These are phyloP conservation scores for Picathartes gymnocephalus DNA, from an alignment of 2,113 vertebrate species.

Conservation along the genomic window DNA sequence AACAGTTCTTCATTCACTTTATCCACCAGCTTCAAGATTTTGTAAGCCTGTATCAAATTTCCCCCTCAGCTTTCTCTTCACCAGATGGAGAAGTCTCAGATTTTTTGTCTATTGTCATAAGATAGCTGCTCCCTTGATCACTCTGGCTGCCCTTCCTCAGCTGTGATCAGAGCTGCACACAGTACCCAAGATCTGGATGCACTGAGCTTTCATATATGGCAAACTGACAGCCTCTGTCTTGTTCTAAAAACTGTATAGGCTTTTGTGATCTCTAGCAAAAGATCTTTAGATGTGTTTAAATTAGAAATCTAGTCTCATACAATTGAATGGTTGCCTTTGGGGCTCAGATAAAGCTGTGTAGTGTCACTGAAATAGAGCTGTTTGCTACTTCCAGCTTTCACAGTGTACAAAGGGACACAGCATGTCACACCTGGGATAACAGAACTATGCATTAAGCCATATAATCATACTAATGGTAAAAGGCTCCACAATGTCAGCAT, in stretches of 20 bases:
- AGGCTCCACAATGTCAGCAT: not conserved
- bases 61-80: not conserved
- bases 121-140: not conserved
- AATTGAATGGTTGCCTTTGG: conserved; percentile 20
- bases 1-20: conserved; percentile 16
- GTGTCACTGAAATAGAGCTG: conserved; percentile 19
- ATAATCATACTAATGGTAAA: not conserved
- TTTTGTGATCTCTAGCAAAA: conserved; percentile 16
- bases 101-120: not conserved
- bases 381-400: not conserved
- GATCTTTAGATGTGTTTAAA: conserved; percentile 23
- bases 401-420: not conserved
- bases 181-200: not conserved
- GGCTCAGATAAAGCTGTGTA: conserved; percentile 9
- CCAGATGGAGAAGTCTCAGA: not conserved
- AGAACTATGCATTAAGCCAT: not conserved
- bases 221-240: conserved; percentile 20
- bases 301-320: not conserved
- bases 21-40: conserved; percentile 5
- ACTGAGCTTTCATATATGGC: not conserved
- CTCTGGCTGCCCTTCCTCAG: not conserved
- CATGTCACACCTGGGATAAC: not conserved
- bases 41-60: conserved; percentile 7
- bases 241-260: not conserved
- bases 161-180: not conserved